Conservation (phyloP, 2,113 vertebrate species). For the Octodon degus region DNA sequence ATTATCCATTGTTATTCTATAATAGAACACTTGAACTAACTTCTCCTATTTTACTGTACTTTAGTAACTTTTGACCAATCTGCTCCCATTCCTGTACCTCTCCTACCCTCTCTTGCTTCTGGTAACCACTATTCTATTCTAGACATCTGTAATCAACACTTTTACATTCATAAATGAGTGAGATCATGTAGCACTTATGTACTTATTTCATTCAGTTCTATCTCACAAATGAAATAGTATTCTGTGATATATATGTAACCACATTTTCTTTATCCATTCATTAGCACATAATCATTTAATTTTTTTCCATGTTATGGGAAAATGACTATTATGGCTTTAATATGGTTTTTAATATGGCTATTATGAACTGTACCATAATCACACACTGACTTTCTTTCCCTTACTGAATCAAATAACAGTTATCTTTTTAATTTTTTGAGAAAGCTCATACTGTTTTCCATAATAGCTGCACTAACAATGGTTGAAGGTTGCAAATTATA, state of each 20-base stretch:
- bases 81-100: not conserved
- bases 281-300: not conserved
- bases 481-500: not conserved
- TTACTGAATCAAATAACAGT: not conserved
- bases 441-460: not conserved
- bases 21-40: not conserved
- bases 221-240: not conserved
- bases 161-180: not conserved
- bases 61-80: not conserved
- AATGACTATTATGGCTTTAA: too few species aligned
- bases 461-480: not conserved
- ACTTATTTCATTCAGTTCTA: not conserved
- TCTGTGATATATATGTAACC: not conserved
- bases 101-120: not conserved
- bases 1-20: not conserved
- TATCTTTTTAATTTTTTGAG: not conserved
- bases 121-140: not conserved
- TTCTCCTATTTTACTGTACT: not conserved
- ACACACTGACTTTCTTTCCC: not conserved
- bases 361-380: not conserved
- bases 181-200: not conserved
- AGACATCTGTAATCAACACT: not conserved
- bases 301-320: not conserved
- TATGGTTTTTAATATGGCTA: not conserved
- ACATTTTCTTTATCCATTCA: not conserved